These are phyloP conservation scores for Formica aserva DNA, from an alignment of 2,888 invertebrate genomes.

Conservation along the genomic window DNA sequence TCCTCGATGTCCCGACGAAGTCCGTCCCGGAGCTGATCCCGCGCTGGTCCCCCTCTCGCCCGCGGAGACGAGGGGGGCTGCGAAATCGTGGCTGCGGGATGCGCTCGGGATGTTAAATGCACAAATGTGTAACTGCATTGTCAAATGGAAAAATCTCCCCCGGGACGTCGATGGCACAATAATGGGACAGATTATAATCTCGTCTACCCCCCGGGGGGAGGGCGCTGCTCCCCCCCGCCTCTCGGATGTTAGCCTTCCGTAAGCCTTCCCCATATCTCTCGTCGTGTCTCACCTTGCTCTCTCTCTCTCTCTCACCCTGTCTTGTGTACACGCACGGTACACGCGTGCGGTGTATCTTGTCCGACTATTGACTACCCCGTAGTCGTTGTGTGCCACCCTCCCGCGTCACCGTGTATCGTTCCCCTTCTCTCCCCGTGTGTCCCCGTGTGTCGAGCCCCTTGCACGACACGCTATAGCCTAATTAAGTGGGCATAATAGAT, in stretches of 20 bases:
- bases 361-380: slow-evolving; percentile 71
- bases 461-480: slow-evolving; percentile 79
- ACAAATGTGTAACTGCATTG: slow-evolving; percentile 85
- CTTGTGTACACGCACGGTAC: slow-evolving; percentile 55
- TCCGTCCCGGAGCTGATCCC: slow-evolving; percentile 72
- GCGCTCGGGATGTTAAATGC: slow-evolving; percentile 83
- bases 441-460: slow-evolving; percentile 62
- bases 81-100: slow-evolving; percentile 58
- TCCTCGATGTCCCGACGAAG: slow-evolving; percentile 74
- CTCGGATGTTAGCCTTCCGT: slow-evolving; percentile 45
- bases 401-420: slow-evolving; percentile 25
- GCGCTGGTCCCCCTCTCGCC: slow-evolving; percentile 37
- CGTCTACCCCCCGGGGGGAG: slow-evolving; percentile 84
- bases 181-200: slow-evolving; percentile 86
- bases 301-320: slow-evolving; percentile 63
- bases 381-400: slow-evolving; percentile 39
- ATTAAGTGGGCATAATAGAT: slow-evolving; percentile 83
- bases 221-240: slow-evolving; percentile 37
- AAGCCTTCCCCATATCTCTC: slow-evolving; percentile 40
- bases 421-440: slow-evolving; percentile 21
- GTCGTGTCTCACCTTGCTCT: slow-evolving; percentile 48
- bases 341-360: slow-evolving; percentile 74
- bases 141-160: slow-evolving; percentile 84
- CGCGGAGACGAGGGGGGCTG: slow-evolving; percentile 44
- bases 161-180: slow-evolving; percentile 86